Base-by-base conservation (phyloP, 2,797 vertebrate genomes). In the Nasua narica region DNA sequence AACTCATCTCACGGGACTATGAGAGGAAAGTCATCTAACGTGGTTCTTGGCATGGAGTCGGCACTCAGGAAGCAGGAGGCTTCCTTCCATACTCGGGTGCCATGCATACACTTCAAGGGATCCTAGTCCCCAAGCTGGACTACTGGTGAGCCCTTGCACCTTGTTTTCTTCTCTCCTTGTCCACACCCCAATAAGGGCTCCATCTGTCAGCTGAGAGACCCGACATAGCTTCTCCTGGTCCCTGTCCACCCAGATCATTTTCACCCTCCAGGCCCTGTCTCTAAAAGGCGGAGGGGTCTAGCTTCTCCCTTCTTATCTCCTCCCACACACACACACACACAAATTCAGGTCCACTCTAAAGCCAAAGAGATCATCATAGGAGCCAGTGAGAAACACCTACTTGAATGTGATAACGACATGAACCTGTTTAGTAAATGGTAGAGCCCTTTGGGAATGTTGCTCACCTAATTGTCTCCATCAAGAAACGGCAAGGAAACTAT, bases 161-260 rank as follows among this genome's bases (percentile, higher is more conserved):
- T 91, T 87, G 23, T 91, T 96, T n/a, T 72, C 18, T 16, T 83
- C 25, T 79, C 40, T 92, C n/a, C 60, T 95, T 96, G 67, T 18
- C 86, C 69, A 46, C 21, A n/a, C 16, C 18, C 9, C 25, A 89
- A 43, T n/a, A 56, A 58, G 40, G 60, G 48, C 37, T 40, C 62
- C 60, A 78, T 3, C 10, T 48, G 54, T 77, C 40, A 95, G 76
- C 11, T 35, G 27, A 87, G 69, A 92, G 72, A 67, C 27, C 32
- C n/a, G 70, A 76, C 23, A 40, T 23, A 76, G 62, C 16, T 87
- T 25, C 78, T 65, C 21, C 5, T 94, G 46, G 13, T 58, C 13
- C 52, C 37, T 77, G 4, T 48, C 52, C 77, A 56, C n/a, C 56
- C 52, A 85, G 54, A 90, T 52, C 2, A 48, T 27, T 12, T 12